phyloP scores from a whole-genome alignment of 2,113 vertebrate genomes.

The Oxyruncus cristatus region DNA sequence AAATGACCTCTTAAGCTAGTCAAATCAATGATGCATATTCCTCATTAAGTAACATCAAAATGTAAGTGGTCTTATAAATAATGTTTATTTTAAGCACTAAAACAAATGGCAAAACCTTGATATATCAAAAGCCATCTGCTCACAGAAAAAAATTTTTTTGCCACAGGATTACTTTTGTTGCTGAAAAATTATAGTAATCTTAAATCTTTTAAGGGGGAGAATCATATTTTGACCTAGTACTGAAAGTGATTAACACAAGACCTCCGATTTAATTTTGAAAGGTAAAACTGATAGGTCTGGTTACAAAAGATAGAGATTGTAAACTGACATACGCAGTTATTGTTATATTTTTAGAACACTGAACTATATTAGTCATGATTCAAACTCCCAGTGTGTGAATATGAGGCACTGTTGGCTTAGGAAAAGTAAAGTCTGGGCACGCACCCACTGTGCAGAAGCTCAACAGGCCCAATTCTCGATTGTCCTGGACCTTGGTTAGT shows the following conservation, averaged over 20 bases:
- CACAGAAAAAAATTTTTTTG: constrained; percentile 33
- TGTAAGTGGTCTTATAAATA: constrained; percentile 94
- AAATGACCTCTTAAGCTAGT: constrained; percentile 97
- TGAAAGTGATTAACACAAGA: constrained; percentile 8
- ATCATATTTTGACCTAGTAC: neutral
- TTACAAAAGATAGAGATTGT: neutral
- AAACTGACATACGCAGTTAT: neutral
- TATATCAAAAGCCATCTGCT: constrained; percentile 78
- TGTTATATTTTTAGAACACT: neutral
- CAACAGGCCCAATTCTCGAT: neutral
- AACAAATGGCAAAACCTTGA: constrained; percentile 85
- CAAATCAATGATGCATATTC: constrained; percentile 96
- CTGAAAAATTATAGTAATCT: constrained; percentile 45
- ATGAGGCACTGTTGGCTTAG: neutral
- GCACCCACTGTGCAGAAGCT: neutral
- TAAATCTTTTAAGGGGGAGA: constrained; percentile 37
- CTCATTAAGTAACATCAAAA: constrained; percentile 96
- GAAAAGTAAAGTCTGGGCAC: neutral
- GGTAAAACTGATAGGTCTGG: neutral
- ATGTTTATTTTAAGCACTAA: constrained; percentile 92
- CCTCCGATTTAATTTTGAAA: neutral
- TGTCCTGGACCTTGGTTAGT: neutral
- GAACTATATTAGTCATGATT: neutral
- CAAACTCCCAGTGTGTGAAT: neutral
- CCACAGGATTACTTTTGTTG: constrained; percentile 42